A percentile compares a stretch with the other conserved stretches of the same genome.
phyloP scores from a whole-genome alignment of 2,113 vertebrate species.

The Toxostoma redivivum region DNA sequence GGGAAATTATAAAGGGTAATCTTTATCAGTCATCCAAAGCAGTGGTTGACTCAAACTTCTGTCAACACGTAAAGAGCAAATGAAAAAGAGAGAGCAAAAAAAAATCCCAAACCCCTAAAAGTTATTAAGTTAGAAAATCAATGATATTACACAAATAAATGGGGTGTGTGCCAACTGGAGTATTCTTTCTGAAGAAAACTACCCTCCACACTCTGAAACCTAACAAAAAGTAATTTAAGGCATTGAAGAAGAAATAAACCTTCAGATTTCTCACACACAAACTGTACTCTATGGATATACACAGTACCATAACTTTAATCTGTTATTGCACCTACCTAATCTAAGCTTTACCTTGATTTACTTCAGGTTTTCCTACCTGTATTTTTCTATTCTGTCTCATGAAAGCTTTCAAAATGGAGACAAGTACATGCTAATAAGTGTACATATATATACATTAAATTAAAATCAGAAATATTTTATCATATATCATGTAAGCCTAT shows the following conservation, averaged over 20 bases:
- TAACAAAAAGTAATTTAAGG: neutral
- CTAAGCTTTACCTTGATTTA: neutral
- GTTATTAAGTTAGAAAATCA: neutral
- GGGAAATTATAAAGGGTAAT: neutral
- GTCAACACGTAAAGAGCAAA: neutral
- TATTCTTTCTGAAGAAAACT: neutral
- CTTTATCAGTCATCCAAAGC: neutral
- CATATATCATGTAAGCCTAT: neutral
- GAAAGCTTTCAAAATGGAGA: neutral
- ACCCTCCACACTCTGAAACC: neutral
- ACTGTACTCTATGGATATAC: neutral
- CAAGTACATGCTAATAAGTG: neutral
- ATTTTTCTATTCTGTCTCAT: neutral
- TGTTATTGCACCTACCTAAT: neutral
- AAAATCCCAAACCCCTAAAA: accelerated
- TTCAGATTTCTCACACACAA: neutral
- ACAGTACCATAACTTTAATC: neutral
- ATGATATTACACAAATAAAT: neutral
- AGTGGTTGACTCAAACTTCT: neutral
- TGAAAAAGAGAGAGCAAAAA: neutral
- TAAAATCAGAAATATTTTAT: neutral
- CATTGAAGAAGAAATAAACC: neutral
- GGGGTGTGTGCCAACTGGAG: accelerated
- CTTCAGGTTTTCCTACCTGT: neutral
- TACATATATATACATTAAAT: neutral